These are phyloP conservation scores for Machimus atricapillus DNA, from an alignment of 2,888 invertebrate genomes.

Conservation along the genomic window DNA sequence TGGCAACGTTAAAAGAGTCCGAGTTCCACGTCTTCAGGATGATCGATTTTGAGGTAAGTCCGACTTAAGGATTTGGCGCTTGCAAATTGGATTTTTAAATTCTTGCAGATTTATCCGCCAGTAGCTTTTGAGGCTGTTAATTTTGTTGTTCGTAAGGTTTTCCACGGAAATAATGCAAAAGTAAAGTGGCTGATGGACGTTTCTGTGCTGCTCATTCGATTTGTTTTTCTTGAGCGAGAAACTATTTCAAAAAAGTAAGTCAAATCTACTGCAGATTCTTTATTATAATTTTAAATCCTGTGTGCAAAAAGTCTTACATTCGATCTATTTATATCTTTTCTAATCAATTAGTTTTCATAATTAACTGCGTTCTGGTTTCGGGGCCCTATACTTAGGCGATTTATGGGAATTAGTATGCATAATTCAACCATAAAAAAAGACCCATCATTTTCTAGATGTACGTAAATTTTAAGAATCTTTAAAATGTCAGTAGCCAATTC, in stretches of 20 bases:
- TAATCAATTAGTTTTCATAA: too few relatives aligned
- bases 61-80: neutral
- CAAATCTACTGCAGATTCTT: neutral
- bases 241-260: neutral
- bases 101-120: neutral
- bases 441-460: too few relatives aligned
- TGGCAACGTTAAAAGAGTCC: neutral
- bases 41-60: neutral
- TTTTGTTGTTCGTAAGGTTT: neutral
- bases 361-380: too few relatives aligned
- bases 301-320: too few relatives aligned
- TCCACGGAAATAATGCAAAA: neutral
- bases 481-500: too few relatives aligned
- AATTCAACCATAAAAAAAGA: too few relatives aligned
- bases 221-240: neutral
- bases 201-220: neutral
- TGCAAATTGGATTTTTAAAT: neutral
- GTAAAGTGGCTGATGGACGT: neutral
- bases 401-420: too few relatives aligned
- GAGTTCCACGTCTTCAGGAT: conserved; percentile 24
- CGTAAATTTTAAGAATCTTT: too few relatives aligned
- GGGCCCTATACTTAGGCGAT: too few relatives aligned
- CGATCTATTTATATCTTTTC: too few relatives aligned
- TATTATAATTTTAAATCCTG: too few relatives aligned
- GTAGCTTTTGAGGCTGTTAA: neutral